Evolutionary conservation across 2,113 vertebrate genomes (phyloP).

Genomic region (Astur gentilis): DNA sequence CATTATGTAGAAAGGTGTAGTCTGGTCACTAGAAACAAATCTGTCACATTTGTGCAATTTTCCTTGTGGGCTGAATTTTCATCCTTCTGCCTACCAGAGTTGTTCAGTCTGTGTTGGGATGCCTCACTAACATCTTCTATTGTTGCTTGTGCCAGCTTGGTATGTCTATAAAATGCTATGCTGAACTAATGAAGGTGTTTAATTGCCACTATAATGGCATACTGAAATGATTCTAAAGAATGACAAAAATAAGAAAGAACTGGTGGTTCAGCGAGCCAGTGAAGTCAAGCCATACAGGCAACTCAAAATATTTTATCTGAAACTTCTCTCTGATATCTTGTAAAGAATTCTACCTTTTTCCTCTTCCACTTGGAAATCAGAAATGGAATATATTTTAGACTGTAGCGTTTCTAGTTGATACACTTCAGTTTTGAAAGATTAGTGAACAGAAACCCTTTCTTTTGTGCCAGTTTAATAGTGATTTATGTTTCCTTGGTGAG

Average conservation of each 20-base stretch:
- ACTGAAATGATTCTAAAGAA: not conserved
- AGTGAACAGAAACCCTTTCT: not conserved
- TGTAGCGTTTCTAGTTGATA: not conserved
- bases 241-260: not conserved
- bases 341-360: not conserved
- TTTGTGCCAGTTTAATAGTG: not conserved
- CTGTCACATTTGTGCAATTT: accelerated
- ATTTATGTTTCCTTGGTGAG: not conserved
- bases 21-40: not conserved
- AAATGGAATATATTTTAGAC: not conserved
- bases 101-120: not conserved
- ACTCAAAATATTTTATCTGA: no score
- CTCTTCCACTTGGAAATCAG: not conserved
- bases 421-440: not conserved
- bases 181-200: not conserved
- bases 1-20: no score
- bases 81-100: not conserved
- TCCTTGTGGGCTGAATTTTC: not conserved
- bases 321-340: not conserved
- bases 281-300: accelerated
- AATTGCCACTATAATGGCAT: not conserved
- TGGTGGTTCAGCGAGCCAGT: not conserved
- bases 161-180: not conserved
- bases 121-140: not conserved
- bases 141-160: not conserved